Evolutionary conservation across 2,888 invertebrate genomes (phyloP).

Genomic region (Tillus elongatus): DNA sequence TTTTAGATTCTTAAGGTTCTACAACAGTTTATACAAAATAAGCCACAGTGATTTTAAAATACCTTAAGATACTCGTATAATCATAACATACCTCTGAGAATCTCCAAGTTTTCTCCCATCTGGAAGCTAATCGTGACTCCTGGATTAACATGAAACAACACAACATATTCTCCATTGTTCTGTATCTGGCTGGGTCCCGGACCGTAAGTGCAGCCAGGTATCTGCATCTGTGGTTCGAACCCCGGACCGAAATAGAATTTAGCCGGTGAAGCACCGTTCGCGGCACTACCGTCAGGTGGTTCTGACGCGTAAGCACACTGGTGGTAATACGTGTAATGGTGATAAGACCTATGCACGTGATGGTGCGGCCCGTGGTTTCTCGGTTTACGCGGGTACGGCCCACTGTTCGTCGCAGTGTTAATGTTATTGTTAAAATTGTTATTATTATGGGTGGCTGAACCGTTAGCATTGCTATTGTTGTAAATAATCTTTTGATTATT

Average conservation of each 20-base stretch:
- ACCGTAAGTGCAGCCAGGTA: constrained; percentile 22
- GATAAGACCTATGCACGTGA: constrained; percentile 43
- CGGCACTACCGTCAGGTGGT: constrained; percentile 36
- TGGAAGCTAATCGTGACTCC: constrained; percentile 70
- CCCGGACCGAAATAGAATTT: constrained; percentile 53
- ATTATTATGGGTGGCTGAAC: too few species aligned
- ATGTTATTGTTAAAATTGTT: constrained; percentile 16
- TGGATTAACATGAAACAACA: constrained; percentile 65
- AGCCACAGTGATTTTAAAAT: too few species aligned
- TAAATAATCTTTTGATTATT: too few species aligned
- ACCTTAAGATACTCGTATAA: too few species aligned
- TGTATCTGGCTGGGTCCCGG: constrained; percentile 30
- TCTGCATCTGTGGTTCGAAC: constrained; percentile 46
- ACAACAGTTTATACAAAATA: too few species aligned
- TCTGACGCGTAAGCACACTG: constrained; percentile 44
- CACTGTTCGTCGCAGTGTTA: constrained; percentile 11
- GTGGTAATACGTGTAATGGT: constrained; percentile 38
- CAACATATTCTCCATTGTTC: constrained; percentile 50
- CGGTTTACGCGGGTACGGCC: constrained; percentile 11
- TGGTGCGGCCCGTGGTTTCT: constrained; percentile 42
- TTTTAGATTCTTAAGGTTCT: too few species aligned
- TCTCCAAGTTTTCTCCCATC: constrained; percentile 64
- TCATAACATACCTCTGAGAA: constrained; percentile 68
- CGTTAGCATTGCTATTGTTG: too few species aligned
- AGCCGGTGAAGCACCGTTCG: constrained; percentile 44